Evolutionary conservation across 2,888 invertebrate genomes (phyloP).

Genomic region (Zhuqinia jingwanae): DNA sequence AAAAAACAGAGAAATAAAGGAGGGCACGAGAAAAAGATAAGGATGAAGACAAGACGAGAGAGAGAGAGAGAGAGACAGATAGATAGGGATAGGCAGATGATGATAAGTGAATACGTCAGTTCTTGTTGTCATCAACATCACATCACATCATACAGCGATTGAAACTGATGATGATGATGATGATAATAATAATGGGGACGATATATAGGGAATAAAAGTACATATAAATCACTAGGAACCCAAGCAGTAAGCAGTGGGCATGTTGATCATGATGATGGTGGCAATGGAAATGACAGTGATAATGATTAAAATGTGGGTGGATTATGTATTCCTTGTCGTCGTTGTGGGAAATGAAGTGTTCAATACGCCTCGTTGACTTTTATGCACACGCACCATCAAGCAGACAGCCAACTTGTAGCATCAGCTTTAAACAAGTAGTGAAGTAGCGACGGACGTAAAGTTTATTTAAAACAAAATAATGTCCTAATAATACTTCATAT

Average conservation of each 20-base stretch:
- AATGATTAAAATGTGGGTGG: constrained; percentile 51
- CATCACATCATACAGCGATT: neutral
- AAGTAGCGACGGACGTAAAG: too few relatives aligned
- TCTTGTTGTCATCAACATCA: constrained; percentile 6
- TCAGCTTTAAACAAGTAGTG: too few relatives aligned
- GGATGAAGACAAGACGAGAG: neutral
- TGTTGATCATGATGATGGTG: neutral
- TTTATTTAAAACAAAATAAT: neutral
- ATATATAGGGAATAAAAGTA: neutral
- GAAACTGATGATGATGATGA: neutral
- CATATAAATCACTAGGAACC: too few relatives aligned
- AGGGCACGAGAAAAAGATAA: neutral
- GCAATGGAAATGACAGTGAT: constrained; percentile 20
- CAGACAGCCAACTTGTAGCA: too few relatives aligned
- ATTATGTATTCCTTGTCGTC: constrained; percentile 13
- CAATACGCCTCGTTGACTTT: constrained; percentile 22
- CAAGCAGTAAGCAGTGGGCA: too few relatives aligned
- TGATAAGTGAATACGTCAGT: constrained; percentile 24
- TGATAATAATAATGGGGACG: neutral
- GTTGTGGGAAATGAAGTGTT: constrained; percentile 29
- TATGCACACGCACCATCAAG: constrained; percentile 4
- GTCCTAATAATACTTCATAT: neutral
- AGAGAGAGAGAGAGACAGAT: too few relatives aligned
- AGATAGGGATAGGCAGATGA: neutral
- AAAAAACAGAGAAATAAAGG: neutral